Conservation (phyloP, 1,140 invertebrate species). For the Platyscapa corneri region DNA sequence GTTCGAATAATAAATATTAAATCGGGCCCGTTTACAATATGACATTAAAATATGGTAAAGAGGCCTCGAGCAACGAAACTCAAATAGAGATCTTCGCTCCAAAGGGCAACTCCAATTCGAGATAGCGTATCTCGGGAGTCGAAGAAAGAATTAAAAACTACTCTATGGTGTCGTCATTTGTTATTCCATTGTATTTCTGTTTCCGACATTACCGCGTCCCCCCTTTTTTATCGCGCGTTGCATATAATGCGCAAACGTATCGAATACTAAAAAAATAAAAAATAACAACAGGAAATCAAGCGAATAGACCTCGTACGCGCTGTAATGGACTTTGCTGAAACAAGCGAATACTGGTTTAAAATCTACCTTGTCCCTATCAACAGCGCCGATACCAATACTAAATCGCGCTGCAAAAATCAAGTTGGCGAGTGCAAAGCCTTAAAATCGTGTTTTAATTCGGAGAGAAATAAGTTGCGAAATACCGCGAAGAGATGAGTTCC, state of each 20-base stretch:
- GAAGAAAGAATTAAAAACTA: neutral
- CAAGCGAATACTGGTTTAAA: no score
- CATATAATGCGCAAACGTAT: neutral
- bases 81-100: neutral
- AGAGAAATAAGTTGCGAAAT: no score
- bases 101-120: neutral
- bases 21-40: no score
- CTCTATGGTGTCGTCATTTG: neutral
- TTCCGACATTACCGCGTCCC: neutral
- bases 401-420: no score
- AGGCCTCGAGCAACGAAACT: neutral
- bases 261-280: neutral
- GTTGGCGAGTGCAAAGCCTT: no score
- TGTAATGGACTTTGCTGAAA: no score
- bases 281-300: neutral
- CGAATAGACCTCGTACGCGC: no score
- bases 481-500: no score
- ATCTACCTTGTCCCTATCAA: no score
- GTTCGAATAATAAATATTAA: neutral
- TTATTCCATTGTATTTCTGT: neutral
- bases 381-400: no score
- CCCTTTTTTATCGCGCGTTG: neutral
- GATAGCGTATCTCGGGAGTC: neutral
- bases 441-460: no score
- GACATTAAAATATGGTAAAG: neutral